phyloP scores from a whole-genome alignment of 2,113 vertebrate genomes.

The Trochalopteron elliotii region DNA sequence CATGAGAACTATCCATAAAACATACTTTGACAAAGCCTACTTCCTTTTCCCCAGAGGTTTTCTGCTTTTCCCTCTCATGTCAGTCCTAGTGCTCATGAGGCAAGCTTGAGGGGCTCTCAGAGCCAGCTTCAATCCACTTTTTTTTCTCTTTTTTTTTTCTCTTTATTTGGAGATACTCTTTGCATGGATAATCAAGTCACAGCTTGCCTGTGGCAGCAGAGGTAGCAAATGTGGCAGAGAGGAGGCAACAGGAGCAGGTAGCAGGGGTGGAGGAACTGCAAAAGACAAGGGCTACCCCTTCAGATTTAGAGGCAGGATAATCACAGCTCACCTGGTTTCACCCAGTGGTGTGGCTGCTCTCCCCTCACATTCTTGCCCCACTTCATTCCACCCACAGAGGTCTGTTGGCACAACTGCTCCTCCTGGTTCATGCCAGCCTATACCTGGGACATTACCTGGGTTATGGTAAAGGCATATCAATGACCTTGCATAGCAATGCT shows the following conservation, averaged over 20 bases:
- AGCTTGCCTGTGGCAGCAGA: background rate
- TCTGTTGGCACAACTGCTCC: background rate
- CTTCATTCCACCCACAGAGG: background rate
- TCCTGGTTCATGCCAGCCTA: background rate
- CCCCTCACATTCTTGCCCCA: background rate
- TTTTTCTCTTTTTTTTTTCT: background rate
- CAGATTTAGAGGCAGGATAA: background rate
- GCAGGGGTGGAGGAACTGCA: rapidly evolving
- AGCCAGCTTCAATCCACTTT: background rate
- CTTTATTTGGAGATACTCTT: background rate
- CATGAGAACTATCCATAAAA: background rate
- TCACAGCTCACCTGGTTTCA: background rate
- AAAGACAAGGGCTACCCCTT: background rate
- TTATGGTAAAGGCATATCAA: background rate
- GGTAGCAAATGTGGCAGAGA: background rate
- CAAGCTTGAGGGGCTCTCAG: background rate
- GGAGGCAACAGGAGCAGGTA: background rate
- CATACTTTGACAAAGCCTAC: background rate
- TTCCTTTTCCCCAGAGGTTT: background rate
- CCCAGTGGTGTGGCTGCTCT: background rate
- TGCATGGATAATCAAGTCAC: rapidly evolving
- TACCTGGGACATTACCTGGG: background rate
- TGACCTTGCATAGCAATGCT: background rate
- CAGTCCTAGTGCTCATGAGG: background rate
- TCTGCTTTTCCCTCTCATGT: background rate